Percentiles rank a stretch among this genome's conserved stretches.
Evolutionary conservation across 2,797 vertebrate species (phyloP).

Genomic region (Platyrinchus mystaceus): DNA sequence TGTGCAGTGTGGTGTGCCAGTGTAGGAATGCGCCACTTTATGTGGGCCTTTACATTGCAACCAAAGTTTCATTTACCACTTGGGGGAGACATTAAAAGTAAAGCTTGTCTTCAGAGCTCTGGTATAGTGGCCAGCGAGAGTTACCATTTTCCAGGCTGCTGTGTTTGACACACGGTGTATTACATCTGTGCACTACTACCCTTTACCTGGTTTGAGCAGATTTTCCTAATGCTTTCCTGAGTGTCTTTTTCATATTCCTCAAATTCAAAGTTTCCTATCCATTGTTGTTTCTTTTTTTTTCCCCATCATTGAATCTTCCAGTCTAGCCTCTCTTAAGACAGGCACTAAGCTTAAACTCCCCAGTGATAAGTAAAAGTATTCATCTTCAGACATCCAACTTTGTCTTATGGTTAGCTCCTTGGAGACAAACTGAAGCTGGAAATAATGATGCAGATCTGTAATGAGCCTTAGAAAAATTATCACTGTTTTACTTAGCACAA

Average conservation of each 20-base stretch:
- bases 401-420: not conserved
- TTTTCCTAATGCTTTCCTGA: not conserved
- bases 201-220: not conserved
- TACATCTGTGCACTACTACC: not conserved
- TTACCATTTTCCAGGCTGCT: not conserved
- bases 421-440: not conserved
- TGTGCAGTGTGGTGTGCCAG: not conserved
- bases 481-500: not conserved
- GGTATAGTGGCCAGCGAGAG: not conserved
- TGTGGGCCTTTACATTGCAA: not conserved
- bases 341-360: not conserved
- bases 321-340: not conserved
- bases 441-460: not conserved
- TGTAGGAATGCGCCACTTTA: not conserved
- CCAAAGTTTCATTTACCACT: not conserved
- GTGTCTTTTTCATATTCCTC: not conserved
- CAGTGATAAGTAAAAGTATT: not conserved
- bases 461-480: not conserved
- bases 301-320: not conserved
- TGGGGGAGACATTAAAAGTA: not conserved
- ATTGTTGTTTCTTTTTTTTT: not conserved
- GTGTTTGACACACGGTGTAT: fast-evolving
- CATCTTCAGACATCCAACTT: not conserved
- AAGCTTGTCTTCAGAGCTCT: not conserved
- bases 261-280: not conserved